Base-by-base conservation (phyloP, 2,888 invertebrate genomes). In the Dynastes grantii region DNA sequence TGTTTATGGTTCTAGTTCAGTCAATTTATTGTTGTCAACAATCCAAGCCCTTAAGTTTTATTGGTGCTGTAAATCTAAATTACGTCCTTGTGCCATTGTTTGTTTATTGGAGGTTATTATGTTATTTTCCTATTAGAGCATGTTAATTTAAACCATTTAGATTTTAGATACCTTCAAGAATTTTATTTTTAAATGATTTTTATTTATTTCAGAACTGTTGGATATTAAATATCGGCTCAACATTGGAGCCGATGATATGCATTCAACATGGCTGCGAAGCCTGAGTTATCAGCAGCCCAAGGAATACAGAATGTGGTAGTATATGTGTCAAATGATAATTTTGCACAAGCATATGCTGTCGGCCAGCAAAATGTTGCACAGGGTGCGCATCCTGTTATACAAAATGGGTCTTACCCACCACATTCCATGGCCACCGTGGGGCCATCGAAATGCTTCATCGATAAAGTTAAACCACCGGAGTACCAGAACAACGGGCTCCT, bases 191-290 rank as follows among this genome's bases (percentile, higher is more conserved):
- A 11, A 27, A 58, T 27, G 49, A 73, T 55, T 78, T 40, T 79
- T 80, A 79, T 81, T 77, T 82, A 51, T 83, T 82, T 75, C 87
- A 89, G 88, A 85, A 83, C 85, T 83, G 84, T 85, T 87, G 87
- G 85, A 85, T 86, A 85, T 84, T 89, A 85, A 86, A 85, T 85
- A 84, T 84, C 85, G 87, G 88, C 88, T 88, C 90, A 90, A 88
- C 86, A 88, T 87, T 89, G 89, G 89, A 89, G 89, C 91, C 92
- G 92, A 92, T 93, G 93, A 93, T 93, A 93, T 92, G 92, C 91
- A 91, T 91, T 91, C 91, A 93, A 91, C 91, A 94, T 94, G 93
- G 93, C 93, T 90, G 92, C 92, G 91, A 93, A 94, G 93, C 92
- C 94, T 93, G 94, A 93, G 91, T 92, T 93, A 89, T 91, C 92